phyloP scores from a whole-genome alignment of 2,888 invertebrate species.

The Parthenolecanium corni region DNA sequence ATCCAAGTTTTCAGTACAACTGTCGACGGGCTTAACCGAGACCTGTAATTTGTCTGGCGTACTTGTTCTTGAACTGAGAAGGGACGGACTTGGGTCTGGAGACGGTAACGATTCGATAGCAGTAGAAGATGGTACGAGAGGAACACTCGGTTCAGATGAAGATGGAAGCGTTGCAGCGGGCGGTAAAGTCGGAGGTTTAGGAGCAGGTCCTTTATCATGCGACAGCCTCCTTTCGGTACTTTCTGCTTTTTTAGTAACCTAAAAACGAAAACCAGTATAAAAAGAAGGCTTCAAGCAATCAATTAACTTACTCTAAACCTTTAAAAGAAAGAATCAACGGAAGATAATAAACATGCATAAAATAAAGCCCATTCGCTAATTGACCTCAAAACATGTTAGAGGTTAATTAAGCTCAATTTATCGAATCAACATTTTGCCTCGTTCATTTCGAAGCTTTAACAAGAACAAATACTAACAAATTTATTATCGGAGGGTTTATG shows the following conservation, averaged over 20 bases:
- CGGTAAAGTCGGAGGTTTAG: constrained; percentile 47
- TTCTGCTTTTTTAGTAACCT: constrained; percentile 31
- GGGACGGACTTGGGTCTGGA: constrained; percentile 12
- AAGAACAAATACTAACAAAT: constrained; percentile 7
- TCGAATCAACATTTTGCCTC: too few species aligned
- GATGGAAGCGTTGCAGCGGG: constrained; percentile 18
- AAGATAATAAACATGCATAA: background rate
- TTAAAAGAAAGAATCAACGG: background rate
- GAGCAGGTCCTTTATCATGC: constrained; percentile 68
- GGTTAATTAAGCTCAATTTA: too few species aligned
- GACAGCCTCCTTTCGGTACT: constrained; percentile 45
- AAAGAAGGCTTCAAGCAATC: background rate
- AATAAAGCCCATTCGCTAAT: background rate
- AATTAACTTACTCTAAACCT: background rate
- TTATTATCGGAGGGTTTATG: constrained; percentile 34
- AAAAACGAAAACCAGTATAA: background rate
- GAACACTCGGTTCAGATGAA: background rate
- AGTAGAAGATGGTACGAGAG: background rate
- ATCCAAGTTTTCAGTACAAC: background rate
- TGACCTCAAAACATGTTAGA: background rate
- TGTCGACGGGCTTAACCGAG: background rate
- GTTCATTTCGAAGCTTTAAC: background rate
- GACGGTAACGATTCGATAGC: background rate
- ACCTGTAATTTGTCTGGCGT: background rate
- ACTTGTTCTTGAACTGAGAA: background rate